Evolutionary conservation across 2,888 invertebrate species (phyloP), one percentile per base, ranked within the genome.

Genomic region (Rhabditoides inermis): DNA sequence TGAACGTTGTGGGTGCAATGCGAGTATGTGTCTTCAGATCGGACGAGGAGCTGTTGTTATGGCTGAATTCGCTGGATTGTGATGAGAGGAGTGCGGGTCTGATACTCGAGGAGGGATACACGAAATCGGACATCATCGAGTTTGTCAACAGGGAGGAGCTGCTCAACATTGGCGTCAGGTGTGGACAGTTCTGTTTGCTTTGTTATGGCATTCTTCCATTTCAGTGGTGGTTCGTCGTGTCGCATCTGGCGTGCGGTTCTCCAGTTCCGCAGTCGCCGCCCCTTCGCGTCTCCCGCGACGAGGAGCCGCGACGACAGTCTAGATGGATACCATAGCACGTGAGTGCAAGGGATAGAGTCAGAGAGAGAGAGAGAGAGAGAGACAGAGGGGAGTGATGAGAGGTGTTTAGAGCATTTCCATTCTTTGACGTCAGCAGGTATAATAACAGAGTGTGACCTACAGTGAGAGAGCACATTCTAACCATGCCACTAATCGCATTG

Each of bases 71-170:
- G 2, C 81, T 87, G 46, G 83, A 84, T 2, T 79, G 90, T 39
- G 86, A 88, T 68, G 81, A 83, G 20, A 78, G 79, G 22, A 84
- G 86, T 5, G 84, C 85, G 49, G 81, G 82, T 41, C 83, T 83
- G 71, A 84, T 84, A 55, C 52, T 63, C 15, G 78, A 81, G 25
- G 87, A 90, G 77, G 85, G 86, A 61, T 91, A 86, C 77, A 84
- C 85, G 0, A 82, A 88, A 58, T 83, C 84, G 27, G 90, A 91
- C 77, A 80, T 94, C 48, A 78, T 90, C 57, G 83, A 84, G 58
- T 84, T 86, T 69, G 84, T 88, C 68, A 85, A 85, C 20, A 83
- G 88, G 65, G 86, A 88, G 48, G 92, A 94, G 78, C 79, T 94
- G 49, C 82, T 85, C 50, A 83, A 84, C 69, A 80, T 90, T 52